A percentile compares a stretch with the other conserved stretches of the same genome.
Conservation (phyloP, 2,797 vertebrate species). For the Dallia pectoralis region DNA sequence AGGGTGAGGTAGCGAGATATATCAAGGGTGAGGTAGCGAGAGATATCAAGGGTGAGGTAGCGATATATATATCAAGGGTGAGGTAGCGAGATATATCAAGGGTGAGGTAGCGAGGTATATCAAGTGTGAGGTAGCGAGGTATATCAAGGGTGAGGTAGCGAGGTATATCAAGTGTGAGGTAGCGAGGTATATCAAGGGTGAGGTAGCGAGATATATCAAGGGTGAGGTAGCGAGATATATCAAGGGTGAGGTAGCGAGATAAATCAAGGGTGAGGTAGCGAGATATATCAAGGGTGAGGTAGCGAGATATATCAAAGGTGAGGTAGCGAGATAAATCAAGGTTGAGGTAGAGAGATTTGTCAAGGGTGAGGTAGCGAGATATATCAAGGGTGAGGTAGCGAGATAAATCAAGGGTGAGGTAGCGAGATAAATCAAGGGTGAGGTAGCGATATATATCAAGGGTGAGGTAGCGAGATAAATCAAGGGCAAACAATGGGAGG, state of each 20-base stretch:
- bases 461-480: conserved; percentile 2
- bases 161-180: neutral
- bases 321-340: conserved; percentile 5
- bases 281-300: neutral
- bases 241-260: neutral
- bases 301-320: neutral
- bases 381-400: neutral
- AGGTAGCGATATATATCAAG: neutral
- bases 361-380: neutral
- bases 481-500: conserved; percentile 19
- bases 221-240: conserved; percentile 1
- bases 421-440: neutral
- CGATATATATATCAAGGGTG: neutral
- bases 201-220: neutral
- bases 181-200: neutral
- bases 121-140: neutral
- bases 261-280: neutral
- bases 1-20: neutral
- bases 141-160: neutral
- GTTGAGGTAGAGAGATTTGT: too few relatives aligned
- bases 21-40: neutral
- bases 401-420: neutral
- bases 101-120: conserved; percentile 3
- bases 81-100: neutral
- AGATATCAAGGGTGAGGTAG: neutral